These are phyloP conservation scores for Bufo gargarizans DNA, from an alignment of 2,113 vertebrate genomes.

Conservation along the genomic window DNA sequence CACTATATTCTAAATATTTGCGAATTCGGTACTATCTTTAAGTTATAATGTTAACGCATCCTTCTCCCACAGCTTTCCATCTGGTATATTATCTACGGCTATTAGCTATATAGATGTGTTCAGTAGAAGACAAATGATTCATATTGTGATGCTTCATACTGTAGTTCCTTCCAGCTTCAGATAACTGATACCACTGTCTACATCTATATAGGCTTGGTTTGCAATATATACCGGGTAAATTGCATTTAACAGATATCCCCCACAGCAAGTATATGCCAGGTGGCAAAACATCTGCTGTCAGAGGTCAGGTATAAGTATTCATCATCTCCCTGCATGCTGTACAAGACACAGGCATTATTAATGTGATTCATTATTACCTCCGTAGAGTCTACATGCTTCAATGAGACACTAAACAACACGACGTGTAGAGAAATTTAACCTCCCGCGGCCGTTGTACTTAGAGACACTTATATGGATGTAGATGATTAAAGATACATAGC, in stretches of 20 bases:
- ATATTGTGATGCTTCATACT: neutral
- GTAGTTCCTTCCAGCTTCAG: neutral
- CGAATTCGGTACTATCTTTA: neutral
- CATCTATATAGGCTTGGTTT: neutral
- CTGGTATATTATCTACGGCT: neutral
- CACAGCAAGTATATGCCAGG: conserved; percentile 14
- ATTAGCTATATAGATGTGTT: neutral
- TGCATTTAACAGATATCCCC: neutral
- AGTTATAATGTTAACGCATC: neutral
- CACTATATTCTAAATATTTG: too few species aligned
- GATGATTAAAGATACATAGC: neutral
- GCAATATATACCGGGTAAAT: neutral
- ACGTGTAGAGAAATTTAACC: neutral
- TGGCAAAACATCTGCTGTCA: conserved; percentile 36
- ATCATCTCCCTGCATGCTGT: conserved; percentile 12
- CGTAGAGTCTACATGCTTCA: neutral
- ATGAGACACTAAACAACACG: neutral
- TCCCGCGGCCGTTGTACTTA: neutral
- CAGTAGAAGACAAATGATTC: neutral
- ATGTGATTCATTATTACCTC: conserved; percentile 30
- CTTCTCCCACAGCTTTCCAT: neutral
- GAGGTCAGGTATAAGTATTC: conserved; percentile 23
- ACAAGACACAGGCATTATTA: conserved; percentile 36
- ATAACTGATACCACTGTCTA: neutral
- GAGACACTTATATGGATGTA: neutral